A percentile compares a stretch with the other conserved stretches of the same genome.
phyloP scores from a whole-genome alignment of 2,797 vertebrate species.

The Dendrocincla tyrannina region DNA sequence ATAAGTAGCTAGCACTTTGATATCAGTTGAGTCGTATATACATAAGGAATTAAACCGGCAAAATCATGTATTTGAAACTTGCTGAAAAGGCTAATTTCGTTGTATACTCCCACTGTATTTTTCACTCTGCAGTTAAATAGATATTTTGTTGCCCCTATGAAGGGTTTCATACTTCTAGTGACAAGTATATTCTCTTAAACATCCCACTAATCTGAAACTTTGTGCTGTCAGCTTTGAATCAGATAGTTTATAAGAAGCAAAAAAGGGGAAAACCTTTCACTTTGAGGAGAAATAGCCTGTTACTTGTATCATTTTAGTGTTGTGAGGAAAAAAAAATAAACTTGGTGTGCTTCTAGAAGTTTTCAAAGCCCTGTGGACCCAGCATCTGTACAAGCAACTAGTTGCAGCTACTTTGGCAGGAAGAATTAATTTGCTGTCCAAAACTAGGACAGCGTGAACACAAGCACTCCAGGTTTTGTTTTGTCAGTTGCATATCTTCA shows the following conservation, averaged over 20 bases:
- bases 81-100: not conserved
- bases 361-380: not conserved
- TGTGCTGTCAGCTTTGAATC: not conserved
- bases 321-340: rapidly evolving
- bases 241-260: not conserved
- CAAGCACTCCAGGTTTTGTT: not conserved
- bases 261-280: not conserved
- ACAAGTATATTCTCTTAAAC: not conserved
- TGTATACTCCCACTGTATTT: not conserved
- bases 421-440: not conserved
- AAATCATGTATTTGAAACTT: not conserved
- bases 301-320: not conserved
- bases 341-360: not conserved
- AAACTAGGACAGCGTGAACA: not conserved
- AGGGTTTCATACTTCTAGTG: not conserved
- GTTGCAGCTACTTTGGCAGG: not conserved
- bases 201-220: not conserved
- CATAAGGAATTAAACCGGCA: not conserved
- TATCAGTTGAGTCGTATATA: not conserved
- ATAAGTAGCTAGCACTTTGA: not conserved
- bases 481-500: not conserved
- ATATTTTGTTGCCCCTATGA: not conserved
- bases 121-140: not conserved
- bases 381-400: not conserved
- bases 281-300: not conserved